Base-by-base conservation (phyloP, 2,888 invertebrate genomes). In the Eupelmus urozonus region DNA sequence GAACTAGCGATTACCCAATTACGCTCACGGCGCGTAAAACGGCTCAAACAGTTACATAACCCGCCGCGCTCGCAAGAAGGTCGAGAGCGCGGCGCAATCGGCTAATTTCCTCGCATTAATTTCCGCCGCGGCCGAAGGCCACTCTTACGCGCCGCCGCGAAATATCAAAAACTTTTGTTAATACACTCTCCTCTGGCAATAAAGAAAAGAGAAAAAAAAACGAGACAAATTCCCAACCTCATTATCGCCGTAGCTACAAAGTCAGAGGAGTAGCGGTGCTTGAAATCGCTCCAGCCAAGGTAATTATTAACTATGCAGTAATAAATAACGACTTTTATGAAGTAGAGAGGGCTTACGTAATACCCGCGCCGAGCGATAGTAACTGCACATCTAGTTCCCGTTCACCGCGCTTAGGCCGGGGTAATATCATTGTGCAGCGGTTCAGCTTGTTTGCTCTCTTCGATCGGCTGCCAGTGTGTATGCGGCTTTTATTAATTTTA, bases 281-380 rank as follows among this genome's bases (percentile, higher is more conserved):
- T 49, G 53, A 45, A 57, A 63, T 25, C n/a, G 20, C 59, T 20
- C 7, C 13, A 16, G 29, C 77, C 66, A 67, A 73, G 81, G 79
- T 79, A 84, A 84, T 86, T 85, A 85, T 82, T 81, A 80, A 82
- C 82, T 83, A 59, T 78, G 75, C 82, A 81, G 85, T 82, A 82
- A 85, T 85, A 85, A 85, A 85, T 86, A 85, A 84, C 80, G 80
- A 81, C 81, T 81, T 81, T 84, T 82, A 82, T 55, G 75, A 75
- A 81, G 82, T 82, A 81, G 80, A n/a, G 70, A 34, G 76, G 57
- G n/a, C 40, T 72, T 62, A 69, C 55, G 78, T 62, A 65, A 78
- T 9, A 51, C 23, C 49, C 42, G 49, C 23, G 20, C 20, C 70
- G 83, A 82, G 83, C 81, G 82, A 79, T 81, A 81, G 81, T 82